Evolutionary conservation across 2,113 vertebrate species (phyloP).

Genomic region (Meleagris gallopavo): DNA sequence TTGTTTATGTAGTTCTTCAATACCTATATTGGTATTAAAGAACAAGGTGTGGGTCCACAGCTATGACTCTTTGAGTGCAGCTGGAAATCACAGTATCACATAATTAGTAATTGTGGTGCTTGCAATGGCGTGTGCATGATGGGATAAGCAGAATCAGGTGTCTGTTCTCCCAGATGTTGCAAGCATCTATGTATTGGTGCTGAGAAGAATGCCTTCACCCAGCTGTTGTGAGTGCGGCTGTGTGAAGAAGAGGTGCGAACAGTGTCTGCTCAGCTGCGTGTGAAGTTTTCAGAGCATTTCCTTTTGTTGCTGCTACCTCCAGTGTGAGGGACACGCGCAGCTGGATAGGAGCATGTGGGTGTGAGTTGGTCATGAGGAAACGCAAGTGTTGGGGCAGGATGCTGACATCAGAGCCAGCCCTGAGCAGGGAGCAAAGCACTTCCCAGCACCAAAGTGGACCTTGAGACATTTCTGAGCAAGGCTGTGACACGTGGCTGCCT

Average conservation of each 20-base stretch:
- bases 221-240: background rate
- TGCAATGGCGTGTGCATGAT: background rate
- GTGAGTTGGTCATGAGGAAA: background rate
- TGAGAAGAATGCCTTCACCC: background rate
- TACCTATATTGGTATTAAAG: background rate
- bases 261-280: background rate
- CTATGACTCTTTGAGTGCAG: background rate
- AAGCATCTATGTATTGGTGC: background rate
- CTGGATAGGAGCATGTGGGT: background rate
- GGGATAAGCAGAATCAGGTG: background rate
- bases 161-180: background rate
- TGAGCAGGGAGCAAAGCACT: background rate
- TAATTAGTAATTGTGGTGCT: background rate
- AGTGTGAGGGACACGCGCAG: fast-evolving
- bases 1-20: background rate
- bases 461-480: background rate
- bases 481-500: background rate
- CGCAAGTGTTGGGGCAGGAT: background rate
- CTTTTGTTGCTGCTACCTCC: background rate
- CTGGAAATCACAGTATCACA: background rate
- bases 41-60: background rate
- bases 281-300: background rate
- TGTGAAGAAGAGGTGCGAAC: background rate
- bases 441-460: background rate
- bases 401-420: background rate